Evolutionary conservation across 2,797 vertebrate species (phyloP).

Genomic region (Galago senegalensis): DNA sequence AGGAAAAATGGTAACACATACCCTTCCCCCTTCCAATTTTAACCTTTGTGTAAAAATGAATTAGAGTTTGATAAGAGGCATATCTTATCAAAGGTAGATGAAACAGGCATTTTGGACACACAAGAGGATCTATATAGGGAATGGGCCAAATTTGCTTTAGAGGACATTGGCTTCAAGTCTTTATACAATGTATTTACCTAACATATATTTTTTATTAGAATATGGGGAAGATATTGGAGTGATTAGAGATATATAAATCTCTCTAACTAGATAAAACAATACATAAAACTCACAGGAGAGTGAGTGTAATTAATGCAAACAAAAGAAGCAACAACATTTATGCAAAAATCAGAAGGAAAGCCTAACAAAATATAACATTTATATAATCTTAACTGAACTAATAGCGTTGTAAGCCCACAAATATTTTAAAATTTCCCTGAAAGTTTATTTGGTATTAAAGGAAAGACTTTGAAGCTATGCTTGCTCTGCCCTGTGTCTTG

Average conservation of each 20-base stretch:
- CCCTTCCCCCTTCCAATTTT: background rate
- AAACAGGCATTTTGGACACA: background rate
- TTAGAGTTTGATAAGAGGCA: background rate
- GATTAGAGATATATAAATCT: conserved; percentile 14
- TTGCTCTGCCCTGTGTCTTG: fast-evolving
- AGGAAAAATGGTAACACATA: conserved; percentile 86
- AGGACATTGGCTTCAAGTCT: background rate
- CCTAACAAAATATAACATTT: background rate
- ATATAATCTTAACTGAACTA: background rate
- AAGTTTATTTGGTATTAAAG: background rate
- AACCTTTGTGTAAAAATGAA: conserved; percentile 58
- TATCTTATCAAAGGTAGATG: background rate
- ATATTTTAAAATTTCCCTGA: background rate
- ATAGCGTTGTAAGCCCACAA: background rate
- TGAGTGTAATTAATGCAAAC: background rate
- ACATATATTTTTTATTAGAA: conserved; percentile 20
- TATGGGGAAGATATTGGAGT: background rate
- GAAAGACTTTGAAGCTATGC: background rate
- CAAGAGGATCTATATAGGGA: background rate
- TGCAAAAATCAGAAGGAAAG: conserved; percentile 48
- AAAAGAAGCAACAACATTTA: background rate
- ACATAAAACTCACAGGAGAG: background rate
- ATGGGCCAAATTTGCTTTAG: background rate
- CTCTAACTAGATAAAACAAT: background rate
- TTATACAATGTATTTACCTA: background rate